These are phyloP conservation scores for Antennarius striatus DNA, from an alignment of 2,113 vertebrate species.

Conservation along the genomic window DNA sequence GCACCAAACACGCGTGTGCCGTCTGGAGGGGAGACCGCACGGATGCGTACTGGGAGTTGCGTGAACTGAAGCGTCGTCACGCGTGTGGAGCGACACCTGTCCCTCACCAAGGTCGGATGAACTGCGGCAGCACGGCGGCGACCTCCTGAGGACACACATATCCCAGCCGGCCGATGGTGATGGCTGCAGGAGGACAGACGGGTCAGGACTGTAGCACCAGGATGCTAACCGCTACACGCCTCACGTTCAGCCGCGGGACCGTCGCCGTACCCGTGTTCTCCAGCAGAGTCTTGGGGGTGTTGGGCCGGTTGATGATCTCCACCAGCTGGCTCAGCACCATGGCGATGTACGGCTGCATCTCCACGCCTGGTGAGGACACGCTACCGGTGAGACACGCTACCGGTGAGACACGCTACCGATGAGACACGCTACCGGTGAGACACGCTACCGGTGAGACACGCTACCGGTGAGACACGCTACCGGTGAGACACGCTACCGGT, in stretches of 20 bases:
- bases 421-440: background rate
- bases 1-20: too few relatives aligned
- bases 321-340: constrained; percentile 93
- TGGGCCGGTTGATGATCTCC: constrained; percentile 95
- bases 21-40: too few relatives aligned
- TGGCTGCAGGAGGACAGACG: constrained; percentile 76
- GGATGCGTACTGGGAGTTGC: too few relatives aligned
- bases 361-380: constrained; percentile 80
- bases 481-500: too few relatives aligned
- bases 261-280: constrained; percentile 88
- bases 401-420: too few relatives aligned
- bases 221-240: too few relatives aligned
- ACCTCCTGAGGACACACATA: constrained; percentile 96
- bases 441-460: constrained; percentile 12
- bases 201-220: background rate
- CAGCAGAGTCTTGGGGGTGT: constrained; percentile 94
- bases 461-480: background rate
- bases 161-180: constrained; percentile 92
- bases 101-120: constrained; percentile 92
- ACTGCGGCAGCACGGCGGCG: constrained; percentile 92
- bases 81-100: background rate
- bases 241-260: too few relatives aligned
- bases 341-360: constrained; percentile 95
- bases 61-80: too few relatives aligned
- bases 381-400: background rate